phyloP scores from a whole-genome alignment of 2,113 vertebrate species.

The Grammomys dolichurus region DNA sequence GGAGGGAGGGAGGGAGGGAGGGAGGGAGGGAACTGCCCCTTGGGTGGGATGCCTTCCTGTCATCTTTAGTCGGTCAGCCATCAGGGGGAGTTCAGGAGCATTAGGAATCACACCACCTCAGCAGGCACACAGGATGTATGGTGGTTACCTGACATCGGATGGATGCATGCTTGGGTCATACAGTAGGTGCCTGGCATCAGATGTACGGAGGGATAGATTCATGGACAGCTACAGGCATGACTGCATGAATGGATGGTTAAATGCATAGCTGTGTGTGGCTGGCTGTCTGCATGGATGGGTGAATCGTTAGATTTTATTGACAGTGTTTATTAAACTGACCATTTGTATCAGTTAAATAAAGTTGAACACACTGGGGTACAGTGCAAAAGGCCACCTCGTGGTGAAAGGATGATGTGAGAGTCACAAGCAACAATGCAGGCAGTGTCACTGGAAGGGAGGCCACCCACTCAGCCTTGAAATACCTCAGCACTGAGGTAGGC shows the following conservation, averaged over 20 bases:
- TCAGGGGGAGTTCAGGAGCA: background rate
- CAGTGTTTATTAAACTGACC: constrained; percentile 8
- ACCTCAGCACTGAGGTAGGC: background rate
- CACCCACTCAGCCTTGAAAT: background rate
- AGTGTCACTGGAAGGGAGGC: too few species aligned
- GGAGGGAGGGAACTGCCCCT: background rate
- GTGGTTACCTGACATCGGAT: background rate
- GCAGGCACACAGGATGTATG: background rate
- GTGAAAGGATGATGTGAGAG: background rate
- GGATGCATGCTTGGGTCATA: background rate
- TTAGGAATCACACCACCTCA: background rate
- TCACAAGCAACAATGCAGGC: background rate
- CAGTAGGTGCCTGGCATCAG: background rate
- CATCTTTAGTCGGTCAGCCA: background rate
- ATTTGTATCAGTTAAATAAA: background rate
- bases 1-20: too few species aligned
- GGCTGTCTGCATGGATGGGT: too few species aligned
- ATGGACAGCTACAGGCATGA: background rate
- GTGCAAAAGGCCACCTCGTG: background rate
- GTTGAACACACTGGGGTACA: background rate
- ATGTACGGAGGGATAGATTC: background rate
- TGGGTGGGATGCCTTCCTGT: background rate
- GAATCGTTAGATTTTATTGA: background rate
- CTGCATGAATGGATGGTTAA: background rate
- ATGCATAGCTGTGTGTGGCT: background rate